Conservation (phyloP, 37 sponge, comb jelly and placozoan genomes). For the Halichondria panicea region DNA sequence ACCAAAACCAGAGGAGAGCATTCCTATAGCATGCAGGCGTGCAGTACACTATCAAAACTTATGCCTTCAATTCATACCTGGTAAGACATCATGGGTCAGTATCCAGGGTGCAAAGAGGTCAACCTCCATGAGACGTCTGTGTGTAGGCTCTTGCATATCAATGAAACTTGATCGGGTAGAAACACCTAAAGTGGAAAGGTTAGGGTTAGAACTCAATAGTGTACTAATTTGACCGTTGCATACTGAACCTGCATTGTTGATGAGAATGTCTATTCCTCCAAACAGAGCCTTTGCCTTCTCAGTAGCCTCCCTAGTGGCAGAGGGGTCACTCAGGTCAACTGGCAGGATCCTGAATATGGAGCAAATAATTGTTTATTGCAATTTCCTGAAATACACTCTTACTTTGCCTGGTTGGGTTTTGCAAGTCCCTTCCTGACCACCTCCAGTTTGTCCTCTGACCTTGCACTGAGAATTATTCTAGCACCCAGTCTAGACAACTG, state of each 20-base stretch:
- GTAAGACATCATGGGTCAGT: conserved; percentile 52
- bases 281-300: conserved; percentile 40
- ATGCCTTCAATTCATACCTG: no score
- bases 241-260: conserved; percentile 75
- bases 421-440: conserved; percentile 14
- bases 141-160: conserved; percentile 12
- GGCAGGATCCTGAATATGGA: conserved; percentile 33
- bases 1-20: conserved; percentile 47
- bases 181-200: conserved; percentile 26
- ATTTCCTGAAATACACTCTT: neutral
- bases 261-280: conserved; percentile 60
- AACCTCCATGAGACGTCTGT: conserved; percentile 46
- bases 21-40: conserved; percentile 12
- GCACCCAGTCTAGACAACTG: conserved; percentile 49
- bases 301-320: neutral
- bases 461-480: conserved; percentile 51
- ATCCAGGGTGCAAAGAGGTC: conserved; percentile 42
- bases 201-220: no score
- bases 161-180: conserved; percentile 17
- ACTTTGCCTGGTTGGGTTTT: conserved; percentile 39
- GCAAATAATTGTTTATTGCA: no score
- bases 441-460: conserved; percentile 35
- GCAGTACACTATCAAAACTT: no score
- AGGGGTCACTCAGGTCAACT: conserved; percentile 40
- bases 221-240: no score